Evolutionary conservation across 2,113 vertebrate genomes (phyloP).

Genomic region (Crocuta crocuta): DNA sequence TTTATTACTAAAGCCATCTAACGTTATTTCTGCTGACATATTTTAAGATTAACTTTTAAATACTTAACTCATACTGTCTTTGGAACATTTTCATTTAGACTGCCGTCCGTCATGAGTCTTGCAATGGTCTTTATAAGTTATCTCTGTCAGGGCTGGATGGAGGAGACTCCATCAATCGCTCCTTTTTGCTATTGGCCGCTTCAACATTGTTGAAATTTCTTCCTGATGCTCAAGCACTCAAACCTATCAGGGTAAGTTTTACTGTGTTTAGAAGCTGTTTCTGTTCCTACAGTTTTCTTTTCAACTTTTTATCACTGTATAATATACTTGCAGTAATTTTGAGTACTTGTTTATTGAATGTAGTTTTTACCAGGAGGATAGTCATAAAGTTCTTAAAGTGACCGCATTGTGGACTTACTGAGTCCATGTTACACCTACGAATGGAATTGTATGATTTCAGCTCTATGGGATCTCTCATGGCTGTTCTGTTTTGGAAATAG

Average conservation of each 20-base stretch:
- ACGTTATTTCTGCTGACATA: conserved; percentile 10
- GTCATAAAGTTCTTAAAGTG: not conserved
- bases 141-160: conserved; percentile 97
- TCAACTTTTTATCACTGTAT: not conserved
- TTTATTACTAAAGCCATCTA: not conserved
- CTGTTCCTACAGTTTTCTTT: not conserved
- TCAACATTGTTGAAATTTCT: conserved; percentile 99
- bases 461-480: not conserved
- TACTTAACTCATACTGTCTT: not conserved
- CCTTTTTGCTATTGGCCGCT: conserved; percentile 96
- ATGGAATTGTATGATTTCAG: not conserved
- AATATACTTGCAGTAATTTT: not conserved
- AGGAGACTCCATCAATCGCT: conserved; percentile 97
- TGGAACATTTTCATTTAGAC: conserved; percentile 87
- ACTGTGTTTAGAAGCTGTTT: not conserved
- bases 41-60: not conserved
- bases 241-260: conserved; percentile 92
- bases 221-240: conserved; percentile 97
- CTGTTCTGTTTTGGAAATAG: not conserved
- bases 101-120: conserved; percentile 97
- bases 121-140: conserved; percentile 97
- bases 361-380: not conserved
- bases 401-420: not conserved
- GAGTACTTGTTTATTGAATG: not conserved
- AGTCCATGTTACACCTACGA: not conserved